These are phyloP conservation scores for Chelonia mydas DNA, from an alignment of 2,797 vertebrate species.

Conservation along the genomic window DNA sequence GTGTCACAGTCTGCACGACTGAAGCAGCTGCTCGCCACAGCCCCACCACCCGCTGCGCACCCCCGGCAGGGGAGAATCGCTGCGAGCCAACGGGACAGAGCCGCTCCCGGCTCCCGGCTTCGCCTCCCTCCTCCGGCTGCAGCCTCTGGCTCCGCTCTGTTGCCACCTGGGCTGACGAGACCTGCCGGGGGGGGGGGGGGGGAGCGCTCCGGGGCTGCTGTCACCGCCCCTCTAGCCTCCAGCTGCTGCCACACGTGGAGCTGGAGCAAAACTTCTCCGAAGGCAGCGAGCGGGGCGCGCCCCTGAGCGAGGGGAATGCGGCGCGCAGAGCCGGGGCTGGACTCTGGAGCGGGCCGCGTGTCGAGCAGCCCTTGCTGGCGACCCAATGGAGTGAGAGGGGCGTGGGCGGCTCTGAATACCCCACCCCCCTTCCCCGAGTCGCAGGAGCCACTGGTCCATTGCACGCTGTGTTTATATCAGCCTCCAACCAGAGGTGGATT, in stretches of 20 bases:
- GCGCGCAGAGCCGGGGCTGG: background rate
- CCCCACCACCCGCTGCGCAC: no score
- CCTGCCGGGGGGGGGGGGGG: background rate
- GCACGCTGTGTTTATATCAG: background rate
- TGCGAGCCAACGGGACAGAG: no score
- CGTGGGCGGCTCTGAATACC: background rate
- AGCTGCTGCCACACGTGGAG: slow-evolving; percentile 10
- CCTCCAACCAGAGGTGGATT: no score
- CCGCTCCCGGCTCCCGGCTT: background rate
- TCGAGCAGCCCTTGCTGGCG: no score
- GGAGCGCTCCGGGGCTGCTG: no score
- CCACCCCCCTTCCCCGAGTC: no score
- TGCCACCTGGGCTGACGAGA: background rate
- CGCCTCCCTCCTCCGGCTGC: background rate
- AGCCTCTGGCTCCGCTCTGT: background rate
- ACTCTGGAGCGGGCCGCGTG: background rate
- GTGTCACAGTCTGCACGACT: no score
- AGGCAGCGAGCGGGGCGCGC: background rate
- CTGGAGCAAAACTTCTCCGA: slow-evolving; percentile 7
- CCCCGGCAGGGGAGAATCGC: background rate
- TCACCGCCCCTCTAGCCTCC: background rate
- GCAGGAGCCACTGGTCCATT: no score
- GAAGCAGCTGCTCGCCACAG: no score
- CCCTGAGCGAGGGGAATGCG: background rate
- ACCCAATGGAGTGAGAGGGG: background rate